phyloP scores from a whole-genome alignment of 2,113 vertebrate species.

The Actinemys pallida region DNA sequence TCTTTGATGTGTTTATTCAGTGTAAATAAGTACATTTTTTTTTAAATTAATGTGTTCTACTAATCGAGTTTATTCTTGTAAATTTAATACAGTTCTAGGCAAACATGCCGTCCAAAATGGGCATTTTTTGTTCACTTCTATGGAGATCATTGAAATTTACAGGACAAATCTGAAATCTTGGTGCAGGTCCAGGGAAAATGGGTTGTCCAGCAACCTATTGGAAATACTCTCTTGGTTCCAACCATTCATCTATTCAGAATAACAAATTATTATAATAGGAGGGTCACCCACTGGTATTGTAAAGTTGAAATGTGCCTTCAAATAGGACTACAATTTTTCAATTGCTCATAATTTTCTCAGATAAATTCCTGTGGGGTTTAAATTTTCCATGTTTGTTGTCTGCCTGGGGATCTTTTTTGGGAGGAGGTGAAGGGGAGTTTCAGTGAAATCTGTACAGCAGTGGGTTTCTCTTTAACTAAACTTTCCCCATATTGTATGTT shows the following conservation, averaged over 20 bases:
- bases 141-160: conserved; percentile 54
- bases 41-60: conserved; percentile 28
- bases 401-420: not conserved
- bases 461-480: not conserved
- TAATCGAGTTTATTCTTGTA: conserved; percentile 69
- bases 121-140: conserved; percentile 62
- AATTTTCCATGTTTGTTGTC: not conserved
- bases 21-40: conserved; percentile 69
- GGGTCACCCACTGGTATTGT: not conserved
- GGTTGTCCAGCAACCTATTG: conserved; percentile 8
- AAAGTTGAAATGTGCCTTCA: not conserved
- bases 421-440: not conserved
- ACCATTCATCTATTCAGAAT: conserved; percentile 19
- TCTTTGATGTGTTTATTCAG: conserved; percentile 67
- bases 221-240: conserved; percentile 20
- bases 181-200: not conserved
- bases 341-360: conserved; percentile 1
- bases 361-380: not conserved
- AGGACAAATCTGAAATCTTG: conserved; percentile 21
- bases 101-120: conserved; percentile 65
- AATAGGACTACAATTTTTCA: not conserved
- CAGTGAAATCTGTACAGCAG: not conserved
- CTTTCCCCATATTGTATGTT: not conserved
- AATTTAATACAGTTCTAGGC: conserved; percentile 54
- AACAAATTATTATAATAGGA: not conserved